Evolutionary conservation across 2,888 invertebrate species (phyloP), one percentile per base, ranked within the genome.

Genomic region (Silvanus unidentatus): DNA sequence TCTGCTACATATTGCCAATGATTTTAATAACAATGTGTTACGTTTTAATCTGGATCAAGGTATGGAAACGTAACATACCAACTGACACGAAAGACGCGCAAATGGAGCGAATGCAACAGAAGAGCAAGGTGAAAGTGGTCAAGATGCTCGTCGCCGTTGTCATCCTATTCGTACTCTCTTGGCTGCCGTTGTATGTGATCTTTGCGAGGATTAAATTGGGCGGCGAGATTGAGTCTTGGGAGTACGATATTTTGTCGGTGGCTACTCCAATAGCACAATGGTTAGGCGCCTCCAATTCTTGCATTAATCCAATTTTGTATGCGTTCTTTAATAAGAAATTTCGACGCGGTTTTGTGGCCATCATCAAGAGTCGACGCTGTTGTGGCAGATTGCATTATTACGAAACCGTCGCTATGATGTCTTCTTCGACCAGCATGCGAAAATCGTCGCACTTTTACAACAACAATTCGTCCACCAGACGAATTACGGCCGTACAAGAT

Each of bases 261-360:
- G 84, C 87, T 1, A 88, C 89, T 12, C 95, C 95, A 2, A 78
- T 95, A 40, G 93, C 90, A 3, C 94, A 91, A 68, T 92, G 90
- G 91, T 75, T 96, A 38, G 95, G 95, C 2, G 85, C 92, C 0
- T 91, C 93, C 12, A 96, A 96, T 71, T 92, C 92, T 13, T 94
- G 94, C 77, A 93, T 95, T 64, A 96, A 96, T 72, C 95, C 95
- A 1, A 86, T 96, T 50, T 77, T 96, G 45, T 94, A 95, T 70
- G 92, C 93, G 2, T 94, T 93, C 74, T 93, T 95, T 74, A 95
- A 95, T 72, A 90, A 90, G 68, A 94, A 95, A 70, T 96, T 88
- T 71, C 78, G 94, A 10, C 81, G 86, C 47, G 94, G 94, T 2
- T 95, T 96, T 69, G 82, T 87, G 34, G 91, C 90, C 12, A 90